phyloP scores from a whole-genome alignment of 1,140 invertebrate species.

The Drosophila navojoa region DNA sequence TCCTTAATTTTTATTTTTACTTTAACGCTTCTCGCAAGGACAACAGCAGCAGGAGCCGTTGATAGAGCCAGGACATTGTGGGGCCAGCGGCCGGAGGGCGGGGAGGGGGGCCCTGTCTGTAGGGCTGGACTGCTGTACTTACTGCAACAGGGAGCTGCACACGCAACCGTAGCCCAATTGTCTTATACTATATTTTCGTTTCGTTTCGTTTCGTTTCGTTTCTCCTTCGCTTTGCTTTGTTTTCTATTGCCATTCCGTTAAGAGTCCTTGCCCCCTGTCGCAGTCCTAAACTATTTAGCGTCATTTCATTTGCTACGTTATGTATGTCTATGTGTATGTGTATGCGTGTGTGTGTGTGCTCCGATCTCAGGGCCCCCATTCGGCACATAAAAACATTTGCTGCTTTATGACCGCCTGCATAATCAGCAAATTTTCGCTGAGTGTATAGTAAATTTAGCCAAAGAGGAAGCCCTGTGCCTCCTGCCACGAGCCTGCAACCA shows the following conservation, averaged over 20 bases:
- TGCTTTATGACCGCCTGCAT: conserved; percentile 71
- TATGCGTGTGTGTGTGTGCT: neutral
- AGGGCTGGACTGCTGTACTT: neutral
- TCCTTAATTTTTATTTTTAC: conserved; percentile 84
- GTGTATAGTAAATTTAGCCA: conserved; percentile 47
- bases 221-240: conserved; percentile 8
- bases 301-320: conserved; percentile 50
- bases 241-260: conserved; percentile 28
- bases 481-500: conserved; percentile 8
- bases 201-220: conserved; percentile 9
- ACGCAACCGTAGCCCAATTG: conserved; percentile 42
- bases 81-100: neutral
- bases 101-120: neutral
- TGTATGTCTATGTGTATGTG: conserved; percentile 1
- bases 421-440: conserved; percentile 69
- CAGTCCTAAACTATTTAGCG: conserved; percentile 73
- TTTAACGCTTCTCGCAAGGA: conserved; percentile 77
- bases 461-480: conserved; percentile 11
- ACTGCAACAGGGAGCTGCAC: conserved; percentile 41
- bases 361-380: conserved; percentile 33
- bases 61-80: neutral
- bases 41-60: conserved; percentile 30
- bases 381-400: conserved; percentile 64
- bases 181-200: conserved; percentile 37
- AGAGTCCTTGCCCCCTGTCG: conserved; percentile 23